A percentile compares a stretch with the other conserved stretches of the same genome.
phyloP scores from a whole-genome alignment of 2,113 vertebrate species.

The Phalacrocorax carbo region DNA sequence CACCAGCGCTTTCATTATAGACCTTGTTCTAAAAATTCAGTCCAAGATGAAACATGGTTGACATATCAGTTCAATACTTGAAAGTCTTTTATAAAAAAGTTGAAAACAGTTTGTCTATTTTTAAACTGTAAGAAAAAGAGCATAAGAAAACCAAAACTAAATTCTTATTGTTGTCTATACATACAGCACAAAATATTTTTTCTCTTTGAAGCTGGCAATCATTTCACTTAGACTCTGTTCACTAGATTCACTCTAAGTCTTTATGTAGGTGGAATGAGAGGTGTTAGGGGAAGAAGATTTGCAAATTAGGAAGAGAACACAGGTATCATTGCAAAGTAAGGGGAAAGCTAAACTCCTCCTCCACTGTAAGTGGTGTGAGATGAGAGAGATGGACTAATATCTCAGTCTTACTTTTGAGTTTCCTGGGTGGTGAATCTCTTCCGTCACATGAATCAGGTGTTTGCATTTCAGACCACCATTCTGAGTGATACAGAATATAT shows the following conservation, averaged over 20 bases:
- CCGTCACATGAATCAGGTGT: not conserved
- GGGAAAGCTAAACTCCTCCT: not conserved
- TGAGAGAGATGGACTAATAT: not conserved
- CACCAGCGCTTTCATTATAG: not conserved
- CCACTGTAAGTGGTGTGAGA: not conserved
- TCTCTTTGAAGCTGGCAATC: not conserved
- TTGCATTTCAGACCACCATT: not conserved
- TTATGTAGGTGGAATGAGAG: not conserved
- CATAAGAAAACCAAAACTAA: not conserved
- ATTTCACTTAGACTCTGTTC: not conserved
- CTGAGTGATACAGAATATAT: not conserved
- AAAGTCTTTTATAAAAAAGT: not conserved
- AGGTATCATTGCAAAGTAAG: not conserved
- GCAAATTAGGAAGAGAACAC: not conserved
- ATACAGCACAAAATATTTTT: not conserved
- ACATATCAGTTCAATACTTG: not conserved
- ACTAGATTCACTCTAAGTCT: not conserved
- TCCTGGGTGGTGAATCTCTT: not conserved
- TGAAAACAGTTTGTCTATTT: not conserved
- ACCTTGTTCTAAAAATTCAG: not conserved
- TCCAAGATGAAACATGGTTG: not conserved
- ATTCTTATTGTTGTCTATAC: not conserved
- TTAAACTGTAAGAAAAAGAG: not conserved
- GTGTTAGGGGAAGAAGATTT: not conserved
- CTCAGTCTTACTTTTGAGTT: not conserved